Base-by-base conservation (phyloP, 2,888 invertebrate species). In the Cancer borealis region DNA sequence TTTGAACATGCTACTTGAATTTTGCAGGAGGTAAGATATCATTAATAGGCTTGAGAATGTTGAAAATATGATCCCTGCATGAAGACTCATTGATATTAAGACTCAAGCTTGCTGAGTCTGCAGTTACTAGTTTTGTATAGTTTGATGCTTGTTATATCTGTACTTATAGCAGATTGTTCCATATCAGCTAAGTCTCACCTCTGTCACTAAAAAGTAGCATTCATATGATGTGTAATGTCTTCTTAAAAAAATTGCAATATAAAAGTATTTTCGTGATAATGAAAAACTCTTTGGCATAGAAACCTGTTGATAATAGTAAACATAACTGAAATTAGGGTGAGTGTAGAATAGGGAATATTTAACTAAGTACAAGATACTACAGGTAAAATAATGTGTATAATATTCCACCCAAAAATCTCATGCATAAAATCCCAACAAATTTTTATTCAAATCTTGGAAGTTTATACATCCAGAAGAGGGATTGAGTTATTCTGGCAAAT, bases 1-100 rank as follows among this genome's bases (percentile, higher is more conserved):
- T 94, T 94, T 94, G 94, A 91, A 91, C 94, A 94, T 94, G 94
- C 94, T 92, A 91, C 94, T 94, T 94, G 94, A 94, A 90, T 92
- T 90, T 92, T 90, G 92, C 88, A 94, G 94, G 94, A 94, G 94
- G 94, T 94, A 94, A 94, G 94, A 94, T 45, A 92, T 60, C 47
- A 92, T 30, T 88, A 91, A 93, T 30, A 91, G 93, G 88, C 91
- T 93, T 91, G 91, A 93, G 93, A 88, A 60, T 91, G 93, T 93
- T 91, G 93, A 93, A 93, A 30, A 91, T 26, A 47, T 89, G 60
- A 89, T 89, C 93, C 93, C 73, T 94, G 93, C 90, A 92, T 94
- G 92, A 94, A 66, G 91, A 66, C n/a, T 46, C 79, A 91, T 6
- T 91, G 91, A 66, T 91, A 79, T 79, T 79, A n/a, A 73, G 73